phyloP scores from a whole-genome alignment of 2,797 vertebrate species.

The Micropoecilia bifurca region DNA sequence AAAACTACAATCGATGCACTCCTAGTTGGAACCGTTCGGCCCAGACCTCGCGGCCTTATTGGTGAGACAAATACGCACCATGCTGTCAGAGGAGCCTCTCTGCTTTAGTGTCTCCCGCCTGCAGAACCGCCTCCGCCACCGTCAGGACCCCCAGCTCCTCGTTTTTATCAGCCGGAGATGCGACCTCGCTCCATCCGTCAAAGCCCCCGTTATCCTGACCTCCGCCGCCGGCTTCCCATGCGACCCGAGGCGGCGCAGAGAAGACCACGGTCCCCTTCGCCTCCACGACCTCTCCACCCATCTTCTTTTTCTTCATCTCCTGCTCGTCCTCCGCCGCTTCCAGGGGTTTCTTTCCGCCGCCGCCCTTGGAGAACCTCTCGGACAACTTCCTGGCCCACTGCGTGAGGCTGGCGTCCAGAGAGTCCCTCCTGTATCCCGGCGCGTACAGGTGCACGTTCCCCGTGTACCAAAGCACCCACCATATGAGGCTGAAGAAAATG shows the following conservation, averaged over 20 bases:
- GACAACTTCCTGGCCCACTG: slow-evolving; percentile 80
- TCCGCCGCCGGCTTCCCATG: slow-evolving; percentile 45
- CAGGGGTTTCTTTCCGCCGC: slow-evolving; percentile 50
- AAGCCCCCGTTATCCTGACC: slow-evolving; percentile 73
- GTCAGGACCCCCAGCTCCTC: slow-evolving; percentile 69
- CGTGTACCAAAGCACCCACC: slow-evolving; percentile 86
- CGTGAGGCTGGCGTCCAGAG: slow-evolving; percentile 64
- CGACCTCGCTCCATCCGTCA: slow-evolving; percentile 52
- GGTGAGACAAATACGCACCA: slow-evolving; percentile 49
- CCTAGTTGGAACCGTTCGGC: neutral
- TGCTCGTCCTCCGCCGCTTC: slow-evolving; percentile 34
- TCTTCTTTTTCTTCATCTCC: slow-evolving; percentile 38
- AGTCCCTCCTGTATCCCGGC: slow-evolving; percentile 22
- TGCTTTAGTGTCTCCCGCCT: slow-evolving; percentile 31
- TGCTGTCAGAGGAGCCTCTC: slow-evolving; percentile 71
- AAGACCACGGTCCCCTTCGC: slow-evolving; percentile 24
- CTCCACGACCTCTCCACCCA: slow-evolving; percentile 28
- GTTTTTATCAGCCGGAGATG: slow-evolving; percentile 35
- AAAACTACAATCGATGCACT: no score
- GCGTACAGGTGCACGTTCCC: slow-evolving; percentile 72
- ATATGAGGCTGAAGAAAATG: slow-evolving; percentile 83
- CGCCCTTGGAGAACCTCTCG: slow-evolving; percentile 64
- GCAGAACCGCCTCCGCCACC: slow-evolving; percentile 45
- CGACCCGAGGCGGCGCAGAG: slow-evolving; percentile 34
- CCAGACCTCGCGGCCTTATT: neutral